Conservation (phyloP, 1,140 invertebrate genomes). For the Orchestia grillus region DNA sequence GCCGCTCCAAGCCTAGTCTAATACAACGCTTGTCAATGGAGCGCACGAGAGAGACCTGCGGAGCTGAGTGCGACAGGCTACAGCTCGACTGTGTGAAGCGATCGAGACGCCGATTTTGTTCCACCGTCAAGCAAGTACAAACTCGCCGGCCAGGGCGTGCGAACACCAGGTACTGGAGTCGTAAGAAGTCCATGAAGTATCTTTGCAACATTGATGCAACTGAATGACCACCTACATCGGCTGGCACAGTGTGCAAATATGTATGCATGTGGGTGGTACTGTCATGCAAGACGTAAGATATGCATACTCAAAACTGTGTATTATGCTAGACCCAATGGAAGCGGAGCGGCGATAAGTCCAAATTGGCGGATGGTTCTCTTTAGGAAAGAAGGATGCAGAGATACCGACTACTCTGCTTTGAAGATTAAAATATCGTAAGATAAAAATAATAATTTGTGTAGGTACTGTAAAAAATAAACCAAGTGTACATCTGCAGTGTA, state of each 20-base stretch:
- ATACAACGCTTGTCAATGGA: constrained; percentile 32
- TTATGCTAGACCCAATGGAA: background rate
- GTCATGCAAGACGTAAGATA: background rate
- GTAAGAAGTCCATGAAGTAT: background rate
- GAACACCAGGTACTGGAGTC: background rate
- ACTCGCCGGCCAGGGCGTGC: background rate
- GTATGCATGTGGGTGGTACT: background rate
- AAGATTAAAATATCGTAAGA: background rate
- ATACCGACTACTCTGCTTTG: background rate
- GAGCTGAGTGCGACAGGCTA: background rate
- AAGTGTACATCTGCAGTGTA: background rate
- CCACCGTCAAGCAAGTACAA: background rate
- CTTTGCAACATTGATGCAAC: background rate
- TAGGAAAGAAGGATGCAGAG: background rate
- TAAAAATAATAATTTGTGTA: too few relatives aligned
- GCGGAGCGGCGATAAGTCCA: background rate
- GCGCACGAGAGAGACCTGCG: background rate
- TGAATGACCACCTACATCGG: background rate
- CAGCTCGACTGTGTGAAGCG: background rate
- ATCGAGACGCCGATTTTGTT: background rate
- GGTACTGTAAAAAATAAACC: background rate
- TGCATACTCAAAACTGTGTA: background rate
- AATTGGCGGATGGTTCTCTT: background rate
- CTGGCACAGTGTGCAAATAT: background rate
- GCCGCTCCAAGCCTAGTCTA: constrained; percentile 47